Conservation (phyloP, 64 coral and sea anemone species). For the Acropora yongei region DNA sequence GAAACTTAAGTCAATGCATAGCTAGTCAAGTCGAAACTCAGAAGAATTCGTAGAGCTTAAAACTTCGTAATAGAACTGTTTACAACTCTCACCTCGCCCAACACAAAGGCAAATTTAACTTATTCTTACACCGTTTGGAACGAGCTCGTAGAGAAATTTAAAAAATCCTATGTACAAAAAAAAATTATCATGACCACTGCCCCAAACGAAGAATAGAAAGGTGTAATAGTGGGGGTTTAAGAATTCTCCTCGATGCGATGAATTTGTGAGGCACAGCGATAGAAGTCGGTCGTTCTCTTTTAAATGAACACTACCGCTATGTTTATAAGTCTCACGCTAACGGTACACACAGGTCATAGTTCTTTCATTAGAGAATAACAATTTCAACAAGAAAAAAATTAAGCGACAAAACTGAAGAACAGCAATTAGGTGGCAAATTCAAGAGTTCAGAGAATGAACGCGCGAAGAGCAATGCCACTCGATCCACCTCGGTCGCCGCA, state of each 20-base stretch:
- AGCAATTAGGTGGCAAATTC: conserved; percentile 2
- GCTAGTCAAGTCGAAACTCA: neutral
- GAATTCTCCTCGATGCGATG: neutral
- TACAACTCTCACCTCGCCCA: conserved; percentile 31
- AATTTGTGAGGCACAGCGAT: neutral
- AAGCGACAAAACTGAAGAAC: neutral
- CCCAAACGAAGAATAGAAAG: neutral
- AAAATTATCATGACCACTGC: neutral
- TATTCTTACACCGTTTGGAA: conserved; percentile 15
- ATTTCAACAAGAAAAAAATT: neutral
- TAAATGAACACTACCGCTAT: neutral
- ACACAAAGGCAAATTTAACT: conserved; percentile 51
- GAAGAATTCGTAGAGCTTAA: neutral
- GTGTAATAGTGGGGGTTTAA: neutral
- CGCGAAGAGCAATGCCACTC: neutral
- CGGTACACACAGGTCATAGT: conserved; percentile 44
- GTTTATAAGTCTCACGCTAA: conserved; percentile 46
- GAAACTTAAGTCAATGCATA: neutral
- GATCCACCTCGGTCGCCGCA: neutral
- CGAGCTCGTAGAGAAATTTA: conserved; percentile 13
- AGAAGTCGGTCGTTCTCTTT: neutral
- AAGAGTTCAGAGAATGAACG: neutral
- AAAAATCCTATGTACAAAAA: neutral
- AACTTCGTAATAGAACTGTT: conserved; percentile 33
- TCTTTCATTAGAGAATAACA: conserved; percentile 8